phyloP scores from a whole-genome alignment of 2,113 vertebrate species.

The Corynorhinus townsendii region DNA sequence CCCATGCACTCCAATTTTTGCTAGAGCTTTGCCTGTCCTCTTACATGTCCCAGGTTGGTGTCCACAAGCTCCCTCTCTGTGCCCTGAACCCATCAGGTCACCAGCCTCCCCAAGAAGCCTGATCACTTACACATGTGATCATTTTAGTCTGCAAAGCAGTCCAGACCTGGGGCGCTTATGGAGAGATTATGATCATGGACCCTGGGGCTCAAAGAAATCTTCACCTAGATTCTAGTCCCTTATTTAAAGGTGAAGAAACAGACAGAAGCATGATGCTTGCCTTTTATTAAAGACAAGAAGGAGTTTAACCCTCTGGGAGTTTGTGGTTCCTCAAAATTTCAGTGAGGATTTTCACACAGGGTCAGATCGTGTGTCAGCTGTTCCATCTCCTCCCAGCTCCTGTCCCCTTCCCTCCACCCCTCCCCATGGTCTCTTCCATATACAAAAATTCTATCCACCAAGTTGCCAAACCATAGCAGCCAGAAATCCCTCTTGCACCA shows the following conservation, averaged over 20 bases:
- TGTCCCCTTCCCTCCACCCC: accelerated
- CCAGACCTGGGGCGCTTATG: neutral
- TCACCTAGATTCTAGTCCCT: neutral
- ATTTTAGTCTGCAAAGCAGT: slow-evolving; percentile 37
- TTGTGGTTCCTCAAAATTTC: neutral
- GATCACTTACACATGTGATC: slow-evolving; percentile 13
- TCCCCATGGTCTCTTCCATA: neutral
- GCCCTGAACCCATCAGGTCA: neutral
- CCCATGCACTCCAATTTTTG: neutral
- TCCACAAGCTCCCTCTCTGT: neutral
- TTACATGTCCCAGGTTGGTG: neutral
- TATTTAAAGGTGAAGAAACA: neutral
- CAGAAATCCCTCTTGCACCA: neutral
- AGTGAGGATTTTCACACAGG: neutral
- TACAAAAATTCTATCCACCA: neutral
- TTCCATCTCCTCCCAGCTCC: accelerated
- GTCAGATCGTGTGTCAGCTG: neutral
- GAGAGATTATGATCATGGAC: neutral
- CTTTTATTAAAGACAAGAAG: slow-evolving; percentile 21
- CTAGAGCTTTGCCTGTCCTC: neutral
- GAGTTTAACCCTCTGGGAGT: neutral
- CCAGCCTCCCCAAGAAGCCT: neutral
- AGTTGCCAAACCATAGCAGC: neutral
- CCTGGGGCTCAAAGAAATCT: neutral
- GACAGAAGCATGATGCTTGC: neutral